Base-by-base conservation (phyloP, 2,113 vertebrate genomes). In the Corapipo altera region DNA sequence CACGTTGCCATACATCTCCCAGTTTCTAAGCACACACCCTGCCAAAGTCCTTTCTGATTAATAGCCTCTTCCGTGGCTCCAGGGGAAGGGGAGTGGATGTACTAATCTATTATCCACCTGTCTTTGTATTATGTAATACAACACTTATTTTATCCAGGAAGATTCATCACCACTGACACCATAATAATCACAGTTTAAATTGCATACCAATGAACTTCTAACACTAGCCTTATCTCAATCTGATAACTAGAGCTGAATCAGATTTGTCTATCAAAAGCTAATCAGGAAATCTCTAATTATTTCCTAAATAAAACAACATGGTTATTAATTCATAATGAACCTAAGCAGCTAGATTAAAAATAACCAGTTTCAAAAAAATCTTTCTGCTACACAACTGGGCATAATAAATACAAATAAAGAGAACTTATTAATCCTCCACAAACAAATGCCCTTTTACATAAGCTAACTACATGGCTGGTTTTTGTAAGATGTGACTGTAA, bases 81-180 rank as follows among this genome's bases (percentile, higher is more conserved):
- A 93, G 93, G 91, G 79, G 33, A 62, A 86, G 61, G 35, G 55
- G 44, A 85, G 88, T 79, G 76, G 76, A 76, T 72, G 61, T 57
- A 85, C 74, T 72, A 93, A 97, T 96, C 84, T 93, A 84, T 96
- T 96, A 89, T 88, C 82, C 89, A 58, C 43, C 92, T 91, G 66
- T 69, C 92, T 90, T 55, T 89, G 22, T 30, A 71, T 93, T 96
- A 94, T 91, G 88, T 89, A 95, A 95, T 91, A 94, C 59, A 96
- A 88, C 85, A 27, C 76, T 94, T 95, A 81, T 67, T 97, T 92
- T 86, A 92, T 87, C 65, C n/a, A 72, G 73, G 89, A 80, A 88
- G 78, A 72, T 85, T 94, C 74, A 83, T 82, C 77, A 89, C 71
- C 49, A 70, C 15, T 73, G 95, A 87, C 84, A 76, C 61, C 81